Evolutionary conservation across 2,888 invertebrate genomes (phyloP).

Genomic region (Embidobia sp.): DNA sequence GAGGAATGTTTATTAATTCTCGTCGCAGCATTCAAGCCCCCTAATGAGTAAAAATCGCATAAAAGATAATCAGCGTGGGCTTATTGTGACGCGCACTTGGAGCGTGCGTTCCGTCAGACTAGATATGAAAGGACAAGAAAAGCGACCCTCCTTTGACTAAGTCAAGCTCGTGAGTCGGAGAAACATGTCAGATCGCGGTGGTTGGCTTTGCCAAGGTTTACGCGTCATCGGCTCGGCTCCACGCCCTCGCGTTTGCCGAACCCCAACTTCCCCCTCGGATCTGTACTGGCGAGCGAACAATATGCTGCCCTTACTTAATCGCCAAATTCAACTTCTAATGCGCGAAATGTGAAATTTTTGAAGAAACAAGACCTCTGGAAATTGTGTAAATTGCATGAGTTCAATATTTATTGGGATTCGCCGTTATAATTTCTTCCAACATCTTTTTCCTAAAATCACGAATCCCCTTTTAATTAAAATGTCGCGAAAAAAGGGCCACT

Average conservation of each 20-base stretch:
- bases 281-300: slow-evolving; percentile 71
- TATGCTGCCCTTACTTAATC: slow-evolving; percentile 76
- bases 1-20: slow-evolving; percentile 38
- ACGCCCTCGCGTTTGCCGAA: slow-evolving; percentile 67
- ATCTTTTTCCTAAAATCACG: too few relatives aligned
- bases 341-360: background rate
- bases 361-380: background rate
- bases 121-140: slow-evolving; percentile 54
- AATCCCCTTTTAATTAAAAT: too few relatives aligned
- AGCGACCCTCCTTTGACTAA: slow-evolving; percentile 52
- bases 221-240: slow-evolving; percentile 74
- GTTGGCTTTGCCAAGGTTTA: slow-evolving; percentile 61
- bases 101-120: slow-evolving; percentile 69
- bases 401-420: too few relatives aligned
- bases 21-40: slow-evolving; percentile 10
- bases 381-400: too few relatives aligned
- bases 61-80: slow-evolving; percentile 69
- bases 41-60: slow-evolving; percentile 69
- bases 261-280: slow-evolving; percentile 62
- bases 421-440: too few relatives aligned
- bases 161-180: slow-evolving; percentile 10
- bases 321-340: slow-evolving; percentile 49
- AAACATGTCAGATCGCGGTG: slow-evolving; percentile 35
- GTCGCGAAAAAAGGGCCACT: slow-evolving; percentile 21
- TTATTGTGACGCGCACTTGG: slow-evolving; percentile 68